These are phyloP conservation scores for Aythya baeri DNA, from an alignment of 2,113 vertebrate species.

Conservation along the genomic window DNA sequence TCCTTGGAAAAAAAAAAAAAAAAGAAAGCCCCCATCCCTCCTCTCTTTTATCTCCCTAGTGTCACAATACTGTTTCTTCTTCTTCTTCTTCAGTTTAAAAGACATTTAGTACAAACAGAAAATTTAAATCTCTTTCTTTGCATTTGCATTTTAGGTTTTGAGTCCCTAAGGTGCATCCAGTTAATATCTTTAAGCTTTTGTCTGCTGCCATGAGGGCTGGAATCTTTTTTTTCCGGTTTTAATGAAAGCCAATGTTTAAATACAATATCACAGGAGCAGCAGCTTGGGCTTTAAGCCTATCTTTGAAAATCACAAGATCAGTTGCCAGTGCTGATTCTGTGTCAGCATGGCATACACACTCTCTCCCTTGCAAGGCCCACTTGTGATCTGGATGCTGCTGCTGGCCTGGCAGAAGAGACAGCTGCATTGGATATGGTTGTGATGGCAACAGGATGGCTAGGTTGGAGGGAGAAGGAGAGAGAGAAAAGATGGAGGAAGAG, in stretches of 20 bases:
- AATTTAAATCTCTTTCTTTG: not conserved
- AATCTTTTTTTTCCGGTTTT: not conserved
- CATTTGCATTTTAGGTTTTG: not conserved
- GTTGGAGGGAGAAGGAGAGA: not conserved
- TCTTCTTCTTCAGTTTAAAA: not conserved
- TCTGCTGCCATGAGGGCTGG: not conserved
- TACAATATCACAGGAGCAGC: not conserved
- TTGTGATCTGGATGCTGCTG: not conserved
- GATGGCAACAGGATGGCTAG: not conserved
- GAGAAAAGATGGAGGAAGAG: not conserved
- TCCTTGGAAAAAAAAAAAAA: not conserved
- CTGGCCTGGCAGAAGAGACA: not conserved
- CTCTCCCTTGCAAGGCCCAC: not conserved
- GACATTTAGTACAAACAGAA: not conserved
- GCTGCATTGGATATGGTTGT: rapidly evolving
- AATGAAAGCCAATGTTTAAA: not conserved
- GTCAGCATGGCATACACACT: not conserved
- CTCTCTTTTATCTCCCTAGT: not conserved
- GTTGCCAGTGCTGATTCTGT: not conserved
- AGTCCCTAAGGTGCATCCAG: not conserved
- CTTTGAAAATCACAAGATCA: not conserved
- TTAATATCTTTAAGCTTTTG: not conserved
- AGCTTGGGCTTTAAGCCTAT: not conserved
- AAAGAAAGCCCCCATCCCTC: rapidly evolving
- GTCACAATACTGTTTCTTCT: not conserved